These are phyloP conservation scores for Poeciliopsis prolifica DNA, from an alignment of 2,113 vertebrate genomes.

Conservation along the genomic window DNA sequence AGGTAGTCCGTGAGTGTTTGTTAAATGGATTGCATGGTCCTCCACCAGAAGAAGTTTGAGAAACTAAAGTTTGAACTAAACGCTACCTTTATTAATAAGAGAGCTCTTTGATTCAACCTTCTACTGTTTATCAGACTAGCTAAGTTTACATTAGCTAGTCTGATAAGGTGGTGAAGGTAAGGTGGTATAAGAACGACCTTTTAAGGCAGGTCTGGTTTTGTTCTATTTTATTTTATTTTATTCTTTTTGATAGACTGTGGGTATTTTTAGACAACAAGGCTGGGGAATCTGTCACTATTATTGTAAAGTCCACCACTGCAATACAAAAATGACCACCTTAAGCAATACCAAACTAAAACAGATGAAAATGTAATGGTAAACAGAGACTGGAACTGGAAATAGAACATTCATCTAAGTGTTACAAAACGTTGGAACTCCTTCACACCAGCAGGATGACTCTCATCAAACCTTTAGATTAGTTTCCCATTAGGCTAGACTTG, in stretches of 20 bases:
- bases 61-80: too few relatives aligned
- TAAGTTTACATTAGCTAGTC: too few relatives aligned
- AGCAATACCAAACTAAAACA: not conserved
- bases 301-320: not conserved
- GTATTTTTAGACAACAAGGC: too few relatives aligned
- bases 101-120: not conserved
- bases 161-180: too few relatives aligned
- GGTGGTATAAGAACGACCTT: not conserved
- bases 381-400: not conserved
- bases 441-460: conserved; percentile 17
- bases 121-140: not conserved
- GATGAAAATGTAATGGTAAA: not conserved
- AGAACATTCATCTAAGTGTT: not conserved
- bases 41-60: too few relatives aligned
- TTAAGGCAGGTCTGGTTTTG: not conserved
- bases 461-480: conserved; percentile 35
- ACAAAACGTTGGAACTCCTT: conserved; percentile 36
- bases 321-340: not conserved
- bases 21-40: too few relatives aligned
- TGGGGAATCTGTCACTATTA: not conserved
- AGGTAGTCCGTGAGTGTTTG: too few relatives aligned
- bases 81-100: not conserved
- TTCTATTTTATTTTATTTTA: too few relatives aligned
- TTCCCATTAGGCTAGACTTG: conserved; percentile 41
- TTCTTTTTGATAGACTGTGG: not conserved